These are phyloP conservation scores for Melanargia galathea DNA, from an alignment of 2,888 invertebrate genomes.

Conservation along the genomic window DNA sequence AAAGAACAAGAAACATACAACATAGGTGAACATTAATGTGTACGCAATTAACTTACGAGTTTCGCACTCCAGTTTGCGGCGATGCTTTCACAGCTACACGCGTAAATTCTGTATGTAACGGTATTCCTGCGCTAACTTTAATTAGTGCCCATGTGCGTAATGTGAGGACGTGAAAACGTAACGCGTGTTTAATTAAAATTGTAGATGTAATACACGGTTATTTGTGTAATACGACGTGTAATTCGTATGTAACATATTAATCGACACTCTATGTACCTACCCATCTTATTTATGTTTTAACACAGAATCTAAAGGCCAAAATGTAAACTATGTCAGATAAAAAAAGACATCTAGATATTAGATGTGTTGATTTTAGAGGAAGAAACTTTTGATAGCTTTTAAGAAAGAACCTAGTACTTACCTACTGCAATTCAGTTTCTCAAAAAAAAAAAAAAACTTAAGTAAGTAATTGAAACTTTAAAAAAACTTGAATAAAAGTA, in stretches of 20 bases:
- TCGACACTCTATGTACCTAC: not conserved
- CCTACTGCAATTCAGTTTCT: too few relatives aligned
- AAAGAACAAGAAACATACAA: conserved; percentile 5
- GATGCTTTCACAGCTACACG: conserved; percentile 4
- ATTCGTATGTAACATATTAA: not conserved
- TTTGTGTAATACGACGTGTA: conserved; percentile 13
- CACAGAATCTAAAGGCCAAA: not conserved
- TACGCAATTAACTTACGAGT: conserved; percentile 15
- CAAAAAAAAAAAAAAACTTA: too few relatives aligned
- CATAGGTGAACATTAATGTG: not conserved
- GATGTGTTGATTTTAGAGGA: too few relatives aligned
- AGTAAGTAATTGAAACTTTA: too few relatives aligned
- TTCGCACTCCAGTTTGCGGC: conserved; percentile 13
- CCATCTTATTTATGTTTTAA: too few relatives aligned
- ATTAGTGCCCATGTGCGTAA: conserved; percentile 22
- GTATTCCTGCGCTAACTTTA: conserved; percentile 20
- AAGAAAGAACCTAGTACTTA: too few relatives aligned
- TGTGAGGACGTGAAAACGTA: conserved; percentile 10
- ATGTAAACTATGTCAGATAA: too few relatives aligned
- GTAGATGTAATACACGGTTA: conserved; percentile 7
- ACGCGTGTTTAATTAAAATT: conserved; percentile 22
- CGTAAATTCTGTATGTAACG: conserved; percentile 19
- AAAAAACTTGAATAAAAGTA: too few relatives aligned
- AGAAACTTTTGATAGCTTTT: too few relatives aligned
- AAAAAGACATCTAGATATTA: not conserved